Evolutionary conservation across 2,113 vertebrate species (phyloP).

Genomic region (Elgaria multicarinata): DNA sequence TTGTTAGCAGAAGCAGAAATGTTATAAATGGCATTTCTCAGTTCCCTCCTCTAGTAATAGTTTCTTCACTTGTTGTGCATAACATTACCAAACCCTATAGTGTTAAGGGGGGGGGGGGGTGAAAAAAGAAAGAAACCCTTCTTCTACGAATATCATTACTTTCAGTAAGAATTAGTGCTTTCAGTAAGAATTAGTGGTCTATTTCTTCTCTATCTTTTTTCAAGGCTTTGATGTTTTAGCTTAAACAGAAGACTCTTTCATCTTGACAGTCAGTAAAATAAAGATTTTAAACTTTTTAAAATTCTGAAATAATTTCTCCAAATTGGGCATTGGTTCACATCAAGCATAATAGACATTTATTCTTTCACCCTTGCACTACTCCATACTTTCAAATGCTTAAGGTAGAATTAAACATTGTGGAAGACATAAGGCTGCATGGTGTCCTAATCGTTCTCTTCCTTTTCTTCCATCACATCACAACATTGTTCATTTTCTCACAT

Average conservation of each 20-base stretch:
- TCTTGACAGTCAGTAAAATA: conserved; percentile 53
- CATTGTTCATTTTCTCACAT: neutral
- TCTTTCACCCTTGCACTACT: neutral
- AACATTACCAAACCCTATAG: conserved; percentile 60
- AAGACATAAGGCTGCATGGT: neutral
- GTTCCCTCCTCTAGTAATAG: conserved; percentile 41
- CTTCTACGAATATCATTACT: conserved; percentile 51
- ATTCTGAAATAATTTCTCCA: conserved; percentile 33
- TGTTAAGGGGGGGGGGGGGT: conserved; percentile 34
- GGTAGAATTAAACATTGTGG: neutral
- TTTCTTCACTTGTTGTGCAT: conserved; percentile 56
- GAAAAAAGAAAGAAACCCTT: neutral
- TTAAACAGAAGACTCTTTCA: conserved; percentile 55
- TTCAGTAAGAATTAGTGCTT: conserved; percentile 64
- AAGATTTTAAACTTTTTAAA: conserved; percentile 44
- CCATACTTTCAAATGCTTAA: conserved; percentile 1
- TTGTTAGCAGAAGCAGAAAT: conserved; percentile 34
- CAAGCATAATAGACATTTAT: neutral
- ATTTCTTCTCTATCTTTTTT: conserved; percentile 60
- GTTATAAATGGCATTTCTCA: conserved; percentile 50
- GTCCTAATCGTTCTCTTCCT: neutral
- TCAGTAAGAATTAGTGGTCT: conserved; percentile 64
- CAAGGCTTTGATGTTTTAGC: conserved; percentile 59
- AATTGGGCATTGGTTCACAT: neutral
- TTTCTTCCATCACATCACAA: neutral